Evolutionary conservation across 2,113 vertebrate species (phyloP).

Genomic region (Mastomys coucha): DNA sequence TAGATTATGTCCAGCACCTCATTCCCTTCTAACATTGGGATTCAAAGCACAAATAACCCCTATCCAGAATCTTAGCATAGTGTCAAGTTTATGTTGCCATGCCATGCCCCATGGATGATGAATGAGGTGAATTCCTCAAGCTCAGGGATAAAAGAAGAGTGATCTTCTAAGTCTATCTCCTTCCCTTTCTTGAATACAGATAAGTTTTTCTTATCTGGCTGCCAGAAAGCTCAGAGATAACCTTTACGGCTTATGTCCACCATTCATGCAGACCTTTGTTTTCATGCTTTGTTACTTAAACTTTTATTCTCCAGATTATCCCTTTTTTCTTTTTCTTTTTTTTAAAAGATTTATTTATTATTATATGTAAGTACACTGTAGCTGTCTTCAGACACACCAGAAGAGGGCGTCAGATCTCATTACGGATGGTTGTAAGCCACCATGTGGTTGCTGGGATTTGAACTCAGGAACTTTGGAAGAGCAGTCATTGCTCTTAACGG

Average conservation of each 20-base stretch:
- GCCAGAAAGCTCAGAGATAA: background rate
- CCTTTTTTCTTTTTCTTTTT: no score
- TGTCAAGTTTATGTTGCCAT: accelerated
- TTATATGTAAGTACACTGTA: no score
- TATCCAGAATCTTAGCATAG: background rate
- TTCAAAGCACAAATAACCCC: accelerated
- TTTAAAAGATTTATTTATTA: no score
- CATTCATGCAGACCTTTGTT: background rate
- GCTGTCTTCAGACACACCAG: no score
- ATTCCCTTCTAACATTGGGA: no score
- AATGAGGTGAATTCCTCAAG: background rate
- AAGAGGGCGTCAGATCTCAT: no score
- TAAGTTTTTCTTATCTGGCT: background rate
- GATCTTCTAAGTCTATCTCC: background rate
- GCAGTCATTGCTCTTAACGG: no score
- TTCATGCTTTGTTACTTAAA: background rate
- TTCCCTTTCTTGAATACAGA: background rate
- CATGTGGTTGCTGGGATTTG: no score
- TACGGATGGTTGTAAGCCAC: no score
- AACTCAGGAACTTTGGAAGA: no score
- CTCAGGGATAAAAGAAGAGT: background rate
- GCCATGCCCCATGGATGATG: no score
- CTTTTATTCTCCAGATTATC: background rate
- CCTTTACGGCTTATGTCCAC: background rate
- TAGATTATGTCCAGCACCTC: background rate